Percentiles rank a stretch among this genome's conserved stretches.
These are phyloP conservation scores for Parnassius glacialis DNA, from an alignment of 2,888 invertebrate genomes.

Conservation along the genomic window DNA sequence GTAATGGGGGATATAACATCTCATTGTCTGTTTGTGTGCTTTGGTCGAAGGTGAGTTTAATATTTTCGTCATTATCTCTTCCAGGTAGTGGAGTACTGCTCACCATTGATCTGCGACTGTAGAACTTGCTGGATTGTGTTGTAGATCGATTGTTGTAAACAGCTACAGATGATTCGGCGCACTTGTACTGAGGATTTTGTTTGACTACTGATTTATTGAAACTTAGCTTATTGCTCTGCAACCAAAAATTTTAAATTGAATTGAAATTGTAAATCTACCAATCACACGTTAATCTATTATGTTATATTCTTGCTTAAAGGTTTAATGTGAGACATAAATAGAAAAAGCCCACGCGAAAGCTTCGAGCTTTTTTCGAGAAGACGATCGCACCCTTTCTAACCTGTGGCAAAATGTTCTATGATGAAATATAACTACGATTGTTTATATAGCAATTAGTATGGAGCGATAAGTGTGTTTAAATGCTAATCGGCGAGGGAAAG, in stretches of 20 bases:
- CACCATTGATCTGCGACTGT: slow-evolving; percentile 35
- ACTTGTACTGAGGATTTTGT: slow-evolving; percentile 25
- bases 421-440: no score
- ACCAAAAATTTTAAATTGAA: slow-evolving; percentile 6
- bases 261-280: background rate
- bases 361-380: no score
- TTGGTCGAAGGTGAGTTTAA: slow-evolving; percentile 44
- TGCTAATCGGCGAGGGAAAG: no score
- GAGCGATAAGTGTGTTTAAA: no score
- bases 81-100: slow-evolving; percentile 50
- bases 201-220: slow-evolving; percentile 28
- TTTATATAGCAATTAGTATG: no score
- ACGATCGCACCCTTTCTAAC: no score
- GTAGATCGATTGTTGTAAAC: slow-evolving; percentile 24
- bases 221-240: slow-evolving; percentile 28
- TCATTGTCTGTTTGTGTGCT: slow-evolving; percentile 49
- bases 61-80: slow-evolving; percentile 25
- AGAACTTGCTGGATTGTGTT: slow-evolving; percentile 11
- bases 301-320: no score
- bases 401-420: no score
- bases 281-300: no score
- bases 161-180: slow-evolving; percentile 21
- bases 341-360: no score
- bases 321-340: no score
- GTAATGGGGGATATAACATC: slow-evolving; percentile 30